Evolutionary conservation across 2,888 invertebrate genomes (phyloP), one percentile per base, ranked within the genome.

Genomic region (Phyllotreta cruciferae): DNA sequence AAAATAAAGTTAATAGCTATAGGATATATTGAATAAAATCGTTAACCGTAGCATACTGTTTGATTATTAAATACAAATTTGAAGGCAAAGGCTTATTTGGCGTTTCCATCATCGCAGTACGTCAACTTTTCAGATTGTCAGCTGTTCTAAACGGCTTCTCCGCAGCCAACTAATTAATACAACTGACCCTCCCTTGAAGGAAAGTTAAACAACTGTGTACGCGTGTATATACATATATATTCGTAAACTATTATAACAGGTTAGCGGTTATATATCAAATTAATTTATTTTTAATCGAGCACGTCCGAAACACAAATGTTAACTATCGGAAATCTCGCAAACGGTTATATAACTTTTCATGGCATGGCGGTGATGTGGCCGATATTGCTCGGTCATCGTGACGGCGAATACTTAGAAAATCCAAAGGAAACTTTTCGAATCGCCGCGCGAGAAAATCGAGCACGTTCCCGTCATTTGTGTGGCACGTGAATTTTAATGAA

Each of bases 121-220:
- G 67, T 68, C 70, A 76, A 76, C 73, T 76, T 77, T 76, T 72
- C 74, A 74, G 72, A 75, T 75, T 77, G 76, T 77, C 76, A 77
- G 75, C 76, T 77, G 76, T 77, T 77, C 74, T 63, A 71, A 77
- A 77, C 75, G 72, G 76, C 74, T 74, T 75, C 73, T 68, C 66
- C 44, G 56, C 45, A 45, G 47, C 67, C 62, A 67, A 73, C 75
- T 76, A 77, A 77, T 77, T 77, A 77, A 75, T 75, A 72, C 72
- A 65, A 74, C 76, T 76, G 76, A 75, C 75, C 76, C 73, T 68
- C 70, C 70, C 73, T 72, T 73, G 71, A 73, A 71, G 70, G 70
- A 73, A 75, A 76, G 73, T 75, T 72, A 74, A 74, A 74, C 71
- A 75, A 72, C 74, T 70, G 72, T 72, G 39, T 11, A 39, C 53